Percentiles rank a stretch among this genome's conserved stretches.
These are phyloP conservation scores for Catharus ustulatus DNA, from an alignment of 2,797 vertebrate species.

Conservation along the genomic window DNA sequence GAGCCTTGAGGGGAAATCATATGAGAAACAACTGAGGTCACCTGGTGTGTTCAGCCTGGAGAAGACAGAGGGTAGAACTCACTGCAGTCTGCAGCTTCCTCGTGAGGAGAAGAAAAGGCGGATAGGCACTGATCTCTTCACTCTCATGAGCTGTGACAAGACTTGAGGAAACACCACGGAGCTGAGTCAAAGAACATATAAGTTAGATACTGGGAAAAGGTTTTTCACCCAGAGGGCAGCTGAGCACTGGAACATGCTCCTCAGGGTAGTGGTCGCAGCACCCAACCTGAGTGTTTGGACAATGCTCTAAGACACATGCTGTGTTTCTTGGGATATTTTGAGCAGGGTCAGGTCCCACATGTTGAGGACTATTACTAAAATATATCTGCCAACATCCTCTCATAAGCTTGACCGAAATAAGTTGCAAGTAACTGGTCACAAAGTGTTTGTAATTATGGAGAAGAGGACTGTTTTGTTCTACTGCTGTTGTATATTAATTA, in stretches of 20 bases:
- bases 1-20: fast-evolving
- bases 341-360: neutral
- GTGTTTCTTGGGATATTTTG: too few relatives aligned
- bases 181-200: neutral
- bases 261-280: neutral
- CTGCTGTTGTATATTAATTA: neutral
- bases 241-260: neutral
- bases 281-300: neutral
- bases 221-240: neutral
- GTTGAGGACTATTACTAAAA: neutral
- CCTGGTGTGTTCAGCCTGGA: neutral
- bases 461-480: neutral
- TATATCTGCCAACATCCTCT: neutral
- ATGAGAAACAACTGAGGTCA: too few relatives aligned
- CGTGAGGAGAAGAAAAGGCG: fast-evolving
- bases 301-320: neutral
- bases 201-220: neutral
- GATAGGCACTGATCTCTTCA: neutral
- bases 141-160: neutral
- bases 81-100: neutral
- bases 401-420: neutral
- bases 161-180: fast-evolving
- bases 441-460: neutral
- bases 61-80: neutral
- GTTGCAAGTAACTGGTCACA: neutral